A percentile compares a stretch with the other conserved stretches of the same genome.
Conservation (phyloP, 1,140 invertebrate genomes). For the Daktulosphaira vitifoliae region DNA sequence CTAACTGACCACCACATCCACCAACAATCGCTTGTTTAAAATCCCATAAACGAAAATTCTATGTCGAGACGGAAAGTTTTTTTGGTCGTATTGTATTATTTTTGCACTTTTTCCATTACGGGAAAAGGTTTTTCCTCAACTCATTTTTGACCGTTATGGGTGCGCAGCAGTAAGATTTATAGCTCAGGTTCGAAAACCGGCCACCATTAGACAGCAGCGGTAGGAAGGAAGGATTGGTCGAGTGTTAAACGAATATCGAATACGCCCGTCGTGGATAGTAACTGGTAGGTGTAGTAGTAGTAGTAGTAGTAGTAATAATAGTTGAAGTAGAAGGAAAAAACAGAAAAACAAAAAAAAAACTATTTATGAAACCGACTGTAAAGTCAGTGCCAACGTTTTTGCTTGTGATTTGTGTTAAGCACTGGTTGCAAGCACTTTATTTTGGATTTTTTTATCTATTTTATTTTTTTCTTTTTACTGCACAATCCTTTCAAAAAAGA, state of each 20-base stretch:
- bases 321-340: background rate
- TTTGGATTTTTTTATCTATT: constrained; percentile 19
- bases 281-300: background rate
- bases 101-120: constrained; percentile 34
- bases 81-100: constrained; percentile 24
- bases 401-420: constrained; percentile 30
- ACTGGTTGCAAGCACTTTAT: constrained; percentile 29
- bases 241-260: constrained; percentile 23
- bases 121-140: constrained; percentile 28
- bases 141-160: constrained; percentile 33
- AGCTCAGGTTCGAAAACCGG: constrained; percentile 21
- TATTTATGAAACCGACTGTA: constrained; percentile 33
- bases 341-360: constrained; percentile 26
- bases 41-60: constrained; percentile 17
- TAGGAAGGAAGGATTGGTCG: background rate
- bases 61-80: constrained; percentile 31
- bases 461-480: background rate
- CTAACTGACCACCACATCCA: background rate
- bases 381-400: constrained; percentile 31
- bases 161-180: constrained; percentile 23
- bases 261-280: background rate
- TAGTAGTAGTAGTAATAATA: too few species aligned
- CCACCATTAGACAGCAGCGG: background rate
- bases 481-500: constrained; percentile 1
- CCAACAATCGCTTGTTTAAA: background rate